Percentiles rank a stretch among this genome's conserved stretches.
Evolutionary conservation across 2,797 vertebrate species (phyloP).

Genomic region (Alca torda): DNA sequence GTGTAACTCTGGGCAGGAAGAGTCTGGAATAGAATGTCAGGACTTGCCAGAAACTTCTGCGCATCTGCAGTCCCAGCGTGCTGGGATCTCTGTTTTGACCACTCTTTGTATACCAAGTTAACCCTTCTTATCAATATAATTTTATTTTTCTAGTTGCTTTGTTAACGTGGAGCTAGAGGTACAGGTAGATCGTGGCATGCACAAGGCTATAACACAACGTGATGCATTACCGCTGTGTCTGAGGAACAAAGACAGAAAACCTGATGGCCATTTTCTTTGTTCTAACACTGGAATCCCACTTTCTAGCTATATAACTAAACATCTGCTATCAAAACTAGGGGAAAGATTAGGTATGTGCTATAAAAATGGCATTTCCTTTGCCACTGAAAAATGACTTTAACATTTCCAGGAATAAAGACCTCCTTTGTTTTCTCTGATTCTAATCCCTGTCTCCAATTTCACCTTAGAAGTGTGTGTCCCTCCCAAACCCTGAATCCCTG

Average conservation of each 20-base stretch:
- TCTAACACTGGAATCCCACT: background rate
- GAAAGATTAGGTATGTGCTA: conserved; percentile 45
- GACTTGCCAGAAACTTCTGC: background rate
- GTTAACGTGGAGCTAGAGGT: background rate
- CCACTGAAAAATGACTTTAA: conserved; percentile 67
- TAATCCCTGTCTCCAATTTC: conserved; percentile 53
- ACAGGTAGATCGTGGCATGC: background rate
- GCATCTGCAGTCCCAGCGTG: background rate
- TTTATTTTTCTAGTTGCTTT: background rate
- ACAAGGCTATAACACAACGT: background rate
- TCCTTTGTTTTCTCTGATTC: conserved; percentile 27
- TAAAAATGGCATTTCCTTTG: conserved; percentile 68
- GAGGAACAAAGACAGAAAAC: background rate
- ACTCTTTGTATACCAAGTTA: background rate
- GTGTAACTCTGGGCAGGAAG: background rate
- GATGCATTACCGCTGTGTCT: accelerated
- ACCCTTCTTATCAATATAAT: background rate
- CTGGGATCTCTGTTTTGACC: background rate
- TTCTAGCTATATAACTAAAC: conserved; percentile 14
- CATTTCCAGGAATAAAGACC: conserved; percentile 63
- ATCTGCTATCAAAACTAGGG: conserved; percentile 52
- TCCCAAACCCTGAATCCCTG: conserved; percentile 49
- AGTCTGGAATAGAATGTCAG: background rate
- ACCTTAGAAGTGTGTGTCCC: conserved; percentile 32
- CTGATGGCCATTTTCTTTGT: background rate